These are phyloP conservation scores for Schlechtendalia chinensis DNA, from an alignment of 1,140 invertebrate genomes.

Conservation along the genomic window DNA sequence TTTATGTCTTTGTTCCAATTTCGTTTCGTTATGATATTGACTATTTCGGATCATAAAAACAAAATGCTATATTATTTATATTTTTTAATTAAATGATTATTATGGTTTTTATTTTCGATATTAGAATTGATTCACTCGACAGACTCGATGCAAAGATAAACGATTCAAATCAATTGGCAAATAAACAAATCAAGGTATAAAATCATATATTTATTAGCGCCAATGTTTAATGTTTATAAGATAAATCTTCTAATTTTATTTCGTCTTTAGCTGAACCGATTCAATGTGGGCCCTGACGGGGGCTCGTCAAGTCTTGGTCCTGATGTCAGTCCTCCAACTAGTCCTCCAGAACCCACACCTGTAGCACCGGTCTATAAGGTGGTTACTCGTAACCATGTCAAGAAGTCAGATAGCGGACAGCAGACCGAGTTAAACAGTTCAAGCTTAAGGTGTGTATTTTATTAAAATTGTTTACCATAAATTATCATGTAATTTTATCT, in stretches of 20 bases:
- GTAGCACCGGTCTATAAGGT: conserved; percentile 58
- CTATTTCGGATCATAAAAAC: no score
- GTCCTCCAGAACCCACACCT: conserved; percentile 51
- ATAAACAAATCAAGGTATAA: conserved; percentile 31
- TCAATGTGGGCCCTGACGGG: conserved; percentile 43
- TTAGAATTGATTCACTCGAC: conserved; percentile 13
- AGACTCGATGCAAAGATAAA: conserved; percentile 9
- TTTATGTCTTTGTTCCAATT: no score
- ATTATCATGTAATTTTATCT: neutral
- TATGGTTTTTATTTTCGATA: neutral
- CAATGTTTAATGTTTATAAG: neutral
- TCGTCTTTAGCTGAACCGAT: conserved; percentile 35
- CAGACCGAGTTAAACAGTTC: conserved; percentile 58
- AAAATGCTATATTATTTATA: no score
- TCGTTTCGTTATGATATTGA: neutral
- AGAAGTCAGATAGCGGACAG: conserved; percentile 63
- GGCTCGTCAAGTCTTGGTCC: conserved; percentile 49
- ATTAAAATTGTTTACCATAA: neutral
- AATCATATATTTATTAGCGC: neutral
- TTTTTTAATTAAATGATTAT: no score
- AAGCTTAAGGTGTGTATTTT: conserved; percentile 18
- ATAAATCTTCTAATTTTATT: conserved; percentile 3
- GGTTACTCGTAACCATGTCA: conserved; percentile 59
- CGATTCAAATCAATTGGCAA: conserved; percentile 19
- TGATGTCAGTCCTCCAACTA: conserved; percentile 47